Base-by-base conservation (phyloP, 35 echinoderm and acorn worm genomes). In the Hemicentrotus pulcherrimus region DNA sequence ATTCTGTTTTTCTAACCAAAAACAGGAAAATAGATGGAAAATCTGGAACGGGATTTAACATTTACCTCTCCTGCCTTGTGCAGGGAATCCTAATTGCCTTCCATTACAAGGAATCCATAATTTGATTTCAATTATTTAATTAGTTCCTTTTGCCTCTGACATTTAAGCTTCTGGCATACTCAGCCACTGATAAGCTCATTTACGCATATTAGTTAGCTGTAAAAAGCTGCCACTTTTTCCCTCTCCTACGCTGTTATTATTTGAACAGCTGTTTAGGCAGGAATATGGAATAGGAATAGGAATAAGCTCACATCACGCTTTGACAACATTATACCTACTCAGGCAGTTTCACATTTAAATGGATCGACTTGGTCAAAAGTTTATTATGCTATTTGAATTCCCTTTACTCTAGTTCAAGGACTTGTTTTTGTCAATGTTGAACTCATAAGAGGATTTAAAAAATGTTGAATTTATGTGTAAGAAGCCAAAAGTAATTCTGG, bases 41-140 rank as follows among this genome's bases (percentile, higher is more conserved):
- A 78, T 78, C 65, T 78, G 9, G 65, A 78, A n/a, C 22, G 0
- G 65, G 65, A 78, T 78, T 78, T 78, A 28, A 22, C 22, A 7
- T 28, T n/a, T 28, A 22, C 24, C 65, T n/a, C 28, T 78, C 65
- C 65, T 78, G 65, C 22, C 65, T n/a, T n/a, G 65, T n/a, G 65
- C 28, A 78, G 65, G 28, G 65, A 78, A 30, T n/a, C 65, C 65
- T 78, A 28, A 78, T 78, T 78, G 28, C 22, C 22, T 78, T 78
- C 65, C 28, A 78, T 78, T 78, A 78, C 19, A 28, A 78, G 50
- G 50, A 55, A 55, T 55, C 50, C 22, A 30, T 90, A 41, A 90
- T 90, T 90, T 90, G 31, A 90, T 90, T 90, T 90, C 88, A 90
- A 90, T 90, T 90, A 90, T 45, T 90, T 11, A 47, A 33, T 90